These are phyloP conservation scores for Diadophis punctatus DNA, from an alignment of 2,113 vertebrate species.

Conservation along the genomic window DNA sequence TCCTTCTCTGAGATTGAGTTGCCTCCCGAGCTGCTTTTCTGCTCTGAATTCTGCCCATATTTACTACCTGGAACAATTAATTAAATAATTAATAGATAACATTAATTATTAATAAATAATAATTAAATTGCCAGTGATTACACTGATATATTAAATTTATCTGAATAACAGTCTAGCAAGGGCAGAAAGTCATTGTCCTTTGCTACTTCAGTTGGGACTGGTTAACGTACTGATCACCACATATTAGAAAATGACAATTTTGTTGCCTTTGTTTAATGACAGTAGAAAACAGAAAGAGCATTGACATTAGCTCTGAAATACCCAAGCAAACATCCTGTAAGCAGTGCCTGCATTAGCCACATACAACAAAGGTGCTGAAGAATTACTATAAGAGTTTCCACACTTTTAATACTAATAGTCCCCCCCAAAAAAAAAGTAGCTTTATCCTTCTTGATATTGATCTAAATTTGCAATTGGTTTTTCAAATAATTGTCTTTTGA, in stretches of 20 bases:
- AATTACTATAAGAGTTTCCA: neutral
- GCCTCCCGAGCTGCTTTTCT: neutral
- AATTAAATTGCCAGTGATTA: neutral
- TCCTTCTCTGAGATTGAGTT: neutral
- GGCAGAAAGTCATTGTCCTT: neutral
- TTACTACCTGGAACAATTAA: neutral
- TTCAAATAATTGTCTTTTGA: neutral
- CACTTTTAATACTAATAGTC: neutral
- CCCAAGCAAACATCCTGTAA: neutral
- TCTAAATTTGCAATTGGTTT: conserved; percentile 5
- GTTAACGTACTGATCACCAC: neutral
- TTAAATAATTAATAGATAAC: too few relatives aligned
- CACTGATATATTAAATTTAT: neutral
- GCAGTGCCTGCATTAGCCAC: neutral
- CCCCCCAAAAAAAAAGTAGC: neutral
- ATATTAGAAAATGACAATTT: neutral
- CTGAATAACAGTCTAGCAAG: neutral
- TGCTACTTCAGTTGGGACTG: neutral
- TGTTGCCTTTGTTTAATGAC: neutral
- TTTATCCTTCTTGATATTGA: neutral
- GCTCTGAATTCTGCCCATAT: neutral
- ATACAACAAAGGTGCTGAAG: neutral
- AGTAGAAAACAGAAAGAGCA: neutral
- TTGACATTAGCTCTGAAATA: neutral
- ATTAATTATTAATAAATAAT: neutral